A percentile compares a stretch with the other conserved stretches of the same genome.
Conservation (phyloP, 1,140 invertebrate species). For the Drosophila burlai region DNA sequence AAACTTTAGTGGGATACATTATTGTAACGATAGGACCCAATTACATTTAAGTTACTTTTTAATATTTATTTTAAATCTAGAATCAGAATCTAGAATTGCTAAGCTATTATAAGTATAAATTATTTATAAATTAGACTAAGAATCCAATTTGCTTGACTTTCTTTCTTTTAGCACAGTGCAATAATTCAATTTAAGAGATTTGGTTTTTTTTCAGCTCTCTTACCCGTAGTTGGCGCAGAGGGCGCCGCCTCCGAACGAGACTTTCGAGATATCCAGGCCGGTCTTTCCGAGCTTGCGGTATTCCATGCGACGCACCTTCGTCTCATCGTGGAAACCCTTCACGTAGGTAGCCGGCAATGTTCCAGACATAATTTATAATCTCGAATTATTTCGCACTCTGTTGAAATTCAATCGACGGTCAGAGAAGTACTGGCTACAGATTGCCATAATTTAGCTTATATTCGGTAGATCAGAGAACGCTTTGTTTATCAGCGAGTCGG, state of each 20-base stretch:
- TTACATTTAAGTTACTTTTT: too few species aligned
- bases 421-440: slow-evolving; percentile 22
- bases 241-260: slow-evolving; percentile 86
- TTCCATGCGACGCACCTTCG: slow-evolving; percentile 86
- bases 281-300: slow-evolving; percentile 87
- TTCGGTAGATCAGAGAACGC: slow-evolving; percentile 2
- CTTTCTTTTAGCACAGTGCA: neutral
- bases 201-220: slow-evolving; percentile 3
- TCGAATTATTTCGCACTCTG: slow-evolving; percentile 17
- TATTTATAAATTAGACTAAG: neutral
- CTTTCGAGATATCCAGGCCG: slow-evolving; percentile 86
- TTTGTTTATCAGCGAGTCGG: slow-evolving; percentile 21
- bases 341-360: slow-evolving; percentile 86
- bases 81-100: too few species aligned
- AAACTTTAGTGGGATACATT: too few species aligned
- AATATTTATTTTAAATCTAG: too few species aligned
- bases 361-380: slow-evolving; percentile 53
- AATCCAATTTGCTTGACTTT: neutral
- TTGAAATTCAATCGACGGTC: slow-evolving; percentile 22
- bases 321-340: slow-evolving; percentile 87
- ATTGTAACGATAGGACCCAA: too few species aligned
- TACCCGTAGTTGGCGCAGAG: slow-evolving; percentile 66
- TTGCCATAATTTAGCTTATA: slow-evolving; percentile 14
- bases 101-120: too few species aligned
- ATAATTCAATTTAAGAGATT: neutral